Evolutionary conservation across 1,140 invertebrate species (phyloP).

Genomic region (Drosophila aff.): DNA sequence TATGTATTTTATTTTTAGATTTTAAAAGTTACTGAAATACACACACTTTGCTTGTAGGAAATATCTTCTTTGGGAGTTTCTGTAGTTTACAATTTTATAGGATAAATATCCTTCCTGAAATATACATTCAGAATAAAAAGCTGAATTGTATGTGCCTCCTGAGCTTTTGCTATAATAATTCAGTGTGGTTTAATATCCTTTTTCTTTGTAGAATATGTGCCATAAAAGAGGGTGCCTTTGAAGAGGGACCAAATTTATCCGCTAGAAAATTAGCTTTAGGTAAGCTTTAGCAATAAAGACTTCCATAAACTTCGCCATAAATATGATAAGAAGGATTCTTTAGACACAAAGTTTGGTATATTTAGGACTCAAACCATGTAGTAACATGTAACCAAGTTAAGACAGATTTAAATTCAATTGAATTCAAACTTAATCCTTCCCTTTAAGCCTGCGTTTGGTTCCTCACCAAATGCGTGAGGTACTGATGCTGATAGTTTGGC

Average conservation of each 20-base stretch:
- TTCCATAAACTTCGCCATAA: not conserved
- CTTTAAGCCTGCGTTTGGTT: not conserved
- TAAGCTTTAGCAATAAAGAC: not conserved
- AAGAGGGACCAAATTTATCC: constrained; percentile 8
- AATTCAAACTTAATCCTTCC: not conserved
- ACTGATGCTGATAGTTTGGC: not conserved
- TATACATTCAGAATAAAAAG: not conserved
- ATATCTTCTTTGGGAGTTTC: not conserved
- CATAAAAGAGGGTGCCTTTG: not conserved
- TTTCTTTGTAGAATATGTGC: not conserved
- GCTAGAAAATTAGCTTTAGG: not conserved
- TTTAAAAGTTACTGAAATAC: not conserved
- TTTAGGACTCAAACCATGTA: not conserved
- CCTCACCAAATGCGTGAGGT: not conserved
- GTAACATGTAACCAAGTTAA: not conserved
- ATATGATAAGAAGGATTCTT: not conserved
- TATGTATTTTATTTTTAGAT: not conserved
- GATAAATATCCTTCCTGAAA: not conserved
- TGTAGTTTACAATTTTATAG: not conserved
- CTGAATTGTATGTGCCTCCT: not conserved
- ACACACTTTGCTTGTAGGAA: not conserved
- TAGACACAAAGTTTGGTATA: too few relatives aligned
- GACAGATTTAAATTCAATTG: not conserved
- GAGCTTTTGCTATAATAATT: not conserved
- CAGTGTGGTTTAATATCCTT: not conserved